These are phyloP conservation scores for Cebidichthys violaceus DNA, from an alignment of 2,113 vertebrate genomes.

Conservation along the genomic window DNA sequence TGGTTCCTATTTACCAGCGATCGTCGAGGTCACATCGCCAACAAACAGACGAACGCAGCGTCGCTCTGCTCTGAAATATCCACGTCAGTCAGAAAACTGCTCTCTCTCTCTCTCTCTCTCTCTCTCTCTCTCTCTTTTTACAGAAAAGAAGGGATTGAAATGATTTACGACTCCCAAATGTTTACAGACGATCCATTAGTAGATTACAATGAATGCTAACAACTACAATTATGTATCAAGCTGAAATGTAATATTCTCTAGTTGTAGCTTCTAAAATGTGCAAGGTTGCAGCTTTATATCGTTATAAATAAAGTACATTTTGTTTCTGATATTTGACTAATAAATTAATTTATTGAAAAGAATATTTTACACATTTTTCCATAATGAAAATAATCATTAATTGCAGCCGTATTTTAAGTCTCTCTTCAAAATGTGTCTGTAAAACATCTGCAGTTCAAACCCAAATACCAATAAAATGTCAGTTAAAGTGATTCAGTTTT, in stretches of 20 bases:
- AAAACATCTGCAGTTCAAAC: too few species aligned
- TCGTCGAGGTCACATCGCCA: neutral
- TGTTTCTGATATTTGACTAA: neutral
- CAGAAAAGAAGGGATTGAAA: neutral
- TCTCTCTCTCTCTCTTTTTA: neutral
- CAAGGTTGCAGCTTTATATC: neutral
- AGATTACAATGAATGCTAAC: neutral
- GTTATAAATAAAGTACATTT: neutral
- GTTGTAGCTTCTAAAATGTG: neutral
- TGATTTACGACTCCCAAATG: neutral
- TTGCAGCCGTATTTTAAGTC: too few species aligned
- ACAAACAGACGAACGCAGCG: neutral
- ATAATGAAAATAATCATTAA: too few species aligned
- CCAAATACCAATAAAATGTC: too few species aligned
- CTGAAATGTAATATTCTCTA: neutral
- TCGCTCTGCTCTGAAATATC: neutral
- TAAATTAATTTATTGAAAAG: neutral
- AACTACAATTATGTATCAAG: neutral
- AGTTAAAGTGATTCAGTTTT: too few species aligned
- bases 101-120: neutral
- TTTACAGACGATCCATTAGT: neutral
- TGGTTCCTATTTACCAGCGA: conserved; percentile 24
- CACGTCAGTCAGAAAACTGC: neutral
- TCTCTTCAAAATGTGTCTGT: too few species aligned
- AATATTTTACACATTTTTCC: neutral